These are phyloP conservation scores for Gephyroberyx darwinii DNA, from an alignment of 2,797 vertebrate species.

Conservation along the genomic window DNA sequence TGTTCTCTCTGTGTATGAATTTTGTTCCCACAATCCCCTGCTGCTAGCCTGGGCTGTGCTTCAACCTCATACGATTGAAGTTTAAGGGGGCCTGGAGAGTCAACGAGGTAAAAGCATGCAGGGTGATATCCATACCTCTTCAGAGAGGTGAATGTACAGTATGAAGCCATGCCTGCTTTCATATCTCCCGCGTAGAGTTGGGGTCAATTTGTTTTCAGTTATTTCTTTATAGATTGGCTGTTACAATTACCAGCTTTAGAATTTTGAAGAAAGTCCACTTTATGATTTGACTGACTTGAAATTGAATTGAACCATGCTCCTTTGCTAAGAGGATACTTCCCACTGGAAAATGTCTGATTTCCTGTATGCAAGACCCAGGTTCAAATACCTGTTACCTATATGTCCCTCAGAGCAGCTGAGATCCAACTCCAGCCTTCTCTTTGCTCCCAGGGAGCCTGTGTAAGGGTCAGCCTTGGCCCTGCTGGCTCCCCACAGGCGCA, in stretches of 20 bases:
- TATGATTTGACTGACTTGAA: constrained; percentile 22
- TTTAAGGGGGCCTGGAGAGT: constrained; percentile 53
- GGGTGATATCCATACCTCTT: constrained; percentile 47
- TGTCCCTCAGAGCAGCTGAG: constrained; percentile 50
- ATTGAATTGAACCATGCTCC: constrained; percentile 34
- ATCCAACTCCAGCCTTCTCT: constrained; percentile 38
- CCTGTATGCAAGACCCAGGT: constrained; percentile 35
- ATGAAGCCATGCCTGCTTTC: constrained; percentile 37
- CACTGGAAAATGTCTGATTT: constrained; percentile 39
- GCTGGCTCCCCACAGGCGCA: constrained; percentile 59
- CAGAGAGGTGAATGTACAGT: constrained; percentile 26
- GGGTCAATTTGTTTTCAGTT: constrained; percentile 54
- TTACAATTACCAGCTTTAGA: constrained; percentile 24
- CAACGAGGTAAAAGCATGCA: constrained; percentile 41
- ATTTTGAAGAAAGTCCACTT: constrained; percentile 34
- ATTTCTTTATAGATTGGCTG: constrained; percentile 12
- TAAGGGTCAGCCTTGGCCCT: constrained; percentile 56
- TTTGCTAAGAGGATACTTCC: constrained; percentile 34
- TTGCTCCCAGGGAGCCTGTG: constrained; percentile 40
- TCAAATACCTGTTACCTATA: constrained; percentile 55
- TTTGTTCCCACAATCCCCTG: constrained; percentile 43
- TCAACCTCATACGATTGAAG: constrained; percentile 50
- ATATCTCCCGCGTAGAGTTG: constrained; percentile 50
- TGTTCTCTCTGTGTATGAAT: constrained; percentile 48
- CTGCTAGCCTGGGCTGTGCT: constrained; percentile 35